phyloP scores from a whole-genome alignment of 2,113 vertebrate genomes.

The Bombycilla garrulus region DNA sequence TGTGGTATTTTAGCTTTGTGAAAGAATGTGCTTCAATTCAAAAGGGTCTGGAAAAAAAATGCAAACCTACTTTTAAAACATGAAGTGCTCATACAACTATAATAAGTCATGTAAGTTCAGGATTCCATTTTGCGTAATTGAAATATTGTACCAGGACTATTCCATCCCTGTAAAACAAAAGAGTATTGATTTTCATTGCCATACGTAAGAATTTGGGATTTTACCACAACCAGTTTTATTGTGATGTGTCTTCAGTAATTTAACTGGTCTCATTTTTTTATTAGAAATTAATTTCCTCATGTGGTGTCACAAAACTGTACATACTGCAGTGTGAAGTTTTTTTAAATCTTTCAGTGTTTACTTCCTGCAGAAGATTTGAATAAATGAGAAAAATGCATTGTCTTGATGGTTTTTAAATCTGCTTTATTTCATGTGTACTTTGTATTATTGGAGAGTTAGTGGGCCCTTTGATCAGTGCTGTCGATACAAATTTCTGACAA shows the following conservation, averaged over 20 bases:
- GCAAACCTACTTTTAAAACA: slow-evolving; percentile 66
- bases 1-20: slow-evolving; percentile 78
- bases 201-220: slow-evolving; percentile 65
- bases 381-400: slow-evolving; percentile 82
- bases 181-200: slow-evolving; percentile 65
- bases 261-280: slow-evolving; percentile 74
- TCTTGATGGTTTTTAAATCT: slow-evolving; percentile 70
- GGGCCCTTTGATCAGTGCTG: not conserved
- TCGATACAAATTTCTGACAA: not conserved
- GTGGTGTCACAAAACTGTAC: slow-evolving; percentile 80
- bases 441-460: not conserved
- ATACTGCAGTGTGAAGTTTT: slow-evolving; percentile 84
- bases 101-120: slow-evolving; percentile 66
- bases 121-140: slow-evolving; percentile 60
- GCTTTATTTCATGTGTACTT: slow-evolving; percentile 49
- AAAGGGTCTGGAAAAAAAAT: slow-evolving; percentile 67
- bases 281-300: slow-evolving; percentile 80
- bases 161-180: slow-evolving; percentile 48
- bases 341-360: slow-evolving; percentile 85
- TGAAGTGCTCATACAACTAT: slow-evolving; percentile 53
- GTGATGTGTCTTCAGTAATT: slow-evolving; percentile 73
- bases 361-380: slow-evolving; percentile 85
- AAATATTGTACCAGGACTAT: slow-evolving; percentile 61
- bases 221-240: slow-evolving; percentile 75
- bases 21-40: slow-evolving; percentile 79